phyloP scores from a whole-genome alignment of 2,113 vertebrate species.

The Syngnathus floridae region DNA sequence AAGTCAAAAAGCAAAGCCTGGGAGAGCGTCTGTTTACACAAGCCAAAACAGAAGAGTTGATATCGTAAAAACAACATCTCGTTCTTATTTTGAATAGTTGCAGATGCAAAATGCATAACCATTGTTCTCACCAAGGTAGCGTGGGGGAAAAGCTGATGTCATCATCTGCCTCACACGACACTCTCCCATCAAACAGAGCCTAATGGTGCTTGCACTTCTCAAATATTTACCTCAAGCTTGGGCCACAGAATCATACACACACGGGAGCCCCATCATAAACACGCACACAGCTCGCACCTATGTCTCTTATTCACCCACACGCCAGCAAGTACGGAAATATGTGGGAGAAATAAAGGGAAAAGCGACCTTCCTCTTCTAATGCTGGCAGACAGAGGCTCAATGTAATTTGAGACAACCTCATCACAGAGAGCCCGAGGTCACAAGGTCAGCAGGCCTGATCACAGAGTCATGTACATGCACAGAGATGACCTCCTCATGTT shows the following conservation, averaged over 20 bases:
- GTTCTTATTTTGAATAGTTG: conserved; percentile 15
- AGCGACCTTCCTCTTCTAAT: conserved; percentile 40
- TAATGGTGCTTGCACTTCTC: conserved; percentile 38
- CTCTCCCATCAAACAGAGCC: conserved; percentile 32
- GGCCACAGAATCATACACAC: conserved; percentile 28
- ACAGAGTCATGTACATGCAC: conserved; percentile 40
- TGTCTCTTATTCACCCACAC: conserved; percentile 13
- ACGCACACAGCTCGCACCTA: conserved; percentile 9
- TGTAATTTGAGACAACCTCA: conserved; percentile 58
- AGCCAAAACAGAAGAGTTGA: conserved; percentile 26
- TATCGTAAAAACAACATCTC: conserved; percentile 2
- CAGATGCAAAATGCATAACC: conserved; percentile 4
- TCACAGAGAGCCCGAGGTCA: conserved; percentile 42
- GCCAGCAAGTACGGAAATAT: neutral
- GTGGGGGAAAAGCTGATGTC: conserved; percentile 34
- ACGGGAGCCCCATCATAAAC: conserved; percentile 25
- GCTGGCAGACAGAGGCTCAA: conserved; percentile 33
- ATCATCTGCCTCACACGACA: conserved; percentile 37
- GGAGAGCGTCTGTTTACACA: conserved; percentile 40
- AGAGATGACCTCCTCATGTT: conserved; percentile 18
- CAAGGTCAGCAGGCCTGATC: conserved; percentile 57
- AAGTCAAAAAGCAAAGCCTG: conserved; percentile 6
- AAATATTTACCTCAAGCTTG: conserved; percentile 44
- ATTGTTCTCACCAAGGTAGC: neutral
- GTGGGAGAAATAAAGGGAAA: neutral